phyloP scores from a whole-genome alignment of 2,113 vertebrate genomes.

The Chionodraco myersi region DNA sequence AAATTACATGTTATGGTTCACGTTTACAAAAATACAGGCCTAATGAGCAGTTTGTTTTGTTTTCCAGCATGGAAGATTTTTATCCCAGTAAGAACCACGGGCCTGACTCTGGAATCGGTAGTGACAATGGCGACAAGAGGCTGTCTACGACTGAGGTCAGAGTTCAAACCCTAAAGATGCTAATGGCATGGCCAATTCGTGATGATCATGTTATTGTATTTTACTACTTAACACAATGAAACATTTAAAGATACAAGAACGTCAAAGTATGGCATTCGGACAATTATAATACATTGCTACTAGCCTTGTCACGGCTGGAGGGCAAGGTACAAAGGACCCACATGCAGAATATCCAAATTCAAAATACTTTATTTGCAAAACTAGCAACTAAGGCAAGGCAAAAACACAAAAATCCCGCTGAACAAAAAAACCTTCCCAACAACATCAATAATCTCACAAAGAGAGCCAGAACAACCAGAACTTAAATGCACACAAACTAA shows the following conservation, averaged over 20 bases:
- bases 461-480: no score
- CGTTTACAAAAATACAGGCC: neutral
- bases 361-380: no score
- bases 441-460: no score
- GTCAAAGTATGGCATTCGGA: neutral
- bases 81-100: slow-evolving; percentile 98
- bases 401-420: no score
- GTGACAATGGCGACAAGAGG: slow-evolving; percentile 98
- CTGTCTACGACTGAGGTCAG: slow-evolving; percentile 96
- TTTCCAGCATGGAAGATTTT: slow-evolving; percentile 94
- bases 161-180: slow-evolving; percentile 1
- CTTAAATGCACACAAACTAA: no score
- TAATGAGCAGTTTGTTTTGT: slow-evolving; percentile 13
- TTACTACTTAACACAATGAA: neutral
- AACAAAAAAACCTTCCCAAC: no score
- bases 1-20: neutral
- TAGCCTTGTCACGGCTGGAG: neutral
- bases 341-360: no score
- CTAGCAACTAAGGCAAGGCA: no score
- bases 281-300: neutral
- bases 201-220: neutral
- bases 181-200: neutral
- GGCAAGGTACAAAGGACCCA: no score
- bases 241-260: neutral
- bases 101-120: slow-evolving; percentile 97